phyloP scores from a whole-genome alignment of 1,140 invertebrate genomes.

The Diachasma alloeum region DNA sequence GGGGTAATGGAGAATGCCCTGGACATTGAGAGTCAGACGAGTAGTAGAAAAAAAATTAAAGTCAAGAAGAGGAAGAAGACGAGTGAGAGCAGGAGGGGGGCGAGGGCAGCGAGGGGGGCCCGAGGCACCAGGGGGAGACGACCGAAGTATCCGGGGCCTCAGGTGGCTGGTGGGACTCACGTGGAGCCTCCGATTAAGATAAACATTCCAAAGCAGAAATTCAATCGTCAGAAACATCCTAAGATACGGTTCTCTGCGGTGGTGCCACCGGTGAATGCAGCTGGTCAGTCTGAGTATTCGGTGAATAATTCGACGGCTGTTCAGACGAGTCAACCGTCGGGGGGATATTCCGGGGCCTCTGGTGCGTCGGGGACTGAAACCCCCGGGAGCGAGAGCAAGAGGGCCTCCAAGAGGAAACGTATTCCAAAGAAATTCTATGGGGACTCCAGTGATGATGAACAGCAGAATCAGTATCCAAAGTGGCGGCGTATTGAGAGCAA shows the following conservation, averaged over 20 bases:
- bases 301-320: not conserved
- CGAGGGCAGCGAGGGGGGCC: not conserved
- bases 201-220: constrained; percentile 60
- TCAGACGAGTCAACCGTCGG: not conserved
- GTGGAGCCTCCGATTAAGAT: constrained; percentile 50
- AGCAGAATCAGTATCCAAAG: constrained; percentile 64
- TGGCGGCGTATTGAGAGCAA: constrained; percentile 26
- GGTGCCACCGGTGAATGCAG: constrained; percentile 32
- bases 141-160: not conserved
- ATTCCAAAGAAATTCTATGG: constrained; percentile 86
- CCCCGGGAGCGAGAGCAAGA: constrained; percentile 66
- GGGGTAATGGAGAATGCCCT: constrained; percentile 63
- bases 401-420: constrained; percentile 78
- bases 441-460: constrained; percentile 83
- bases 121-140: not conserved
- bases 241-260: constrained; percentile 34
- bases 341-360: not conserved
- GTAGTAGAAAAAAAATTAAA: constrained; percentile 65
- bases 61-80: constrained; percentile 56
- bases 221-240: constrained; percentile 49
- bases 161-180: constrained; percentile 17
- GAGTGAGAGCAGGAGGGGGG: constrained; percentile 42
- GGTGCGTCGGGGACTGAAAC: not conserved
- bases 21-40: constrained; percentile 47
- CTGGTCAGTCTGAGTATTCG: constrained; percentile 5